Conservation (phyloP, 2,888 invertebrate species). For the Trichacis sp. region DNA sequence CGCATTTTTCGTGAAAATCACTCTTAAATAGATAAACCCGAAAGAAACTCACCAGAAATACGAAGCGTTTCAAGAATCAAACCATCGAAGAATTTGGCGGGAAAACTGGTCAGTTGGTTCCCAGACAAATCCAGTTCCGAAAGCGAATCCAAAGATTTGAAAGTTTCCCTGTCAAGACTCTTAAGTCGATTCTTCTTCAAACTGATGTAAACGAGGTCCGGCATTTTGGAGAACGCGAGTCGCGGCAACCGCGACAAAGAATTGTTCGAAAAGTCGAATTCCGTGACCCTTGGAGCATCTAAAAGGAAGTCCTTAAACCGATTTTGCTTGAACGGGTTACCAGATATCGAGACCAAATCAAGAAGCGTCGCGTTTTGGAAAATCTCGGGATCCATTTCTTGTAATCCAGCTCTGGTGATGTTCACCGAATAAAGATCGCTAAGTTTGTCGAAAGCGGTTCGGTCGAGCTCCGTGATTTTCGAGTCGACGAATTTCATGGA, state of each 20-base stretch:
- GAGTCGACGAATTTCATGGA: conserved; percentile 79
- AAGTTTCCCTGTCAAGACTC: conserved; percentile 73
- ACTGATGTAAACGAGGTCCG: conserved; percentile 77
- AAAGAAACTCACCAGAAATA: conserved; percentile 50
- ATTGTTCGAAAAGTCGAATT: conserved; percentile 80
- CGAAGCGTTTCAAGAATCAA: conserved; percentile 76
- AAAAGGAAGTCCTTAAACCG: conserved; percentile 71
- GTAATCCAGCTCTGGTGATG: conserved; percentile 77
- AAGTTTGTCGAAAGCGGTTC: conserved; percentile 78
- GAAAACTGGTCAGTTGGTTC: conserved; percentile 76
- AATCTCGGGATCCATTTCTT: conserved; percentile 77
- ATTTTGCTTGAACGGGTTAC: conserved; percentile 73
- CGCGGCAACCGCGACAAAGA: conserved; percentile 76
- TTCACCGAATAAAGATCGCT: conserved; percentile 78
- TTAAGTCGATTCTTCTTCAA: conserved; percentile 77
- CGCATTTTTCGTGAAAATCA: too few species aligned
- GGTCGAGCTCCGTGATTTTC: conserved; percentile 76
- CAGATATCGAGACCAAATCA: conserved; percentile 76
- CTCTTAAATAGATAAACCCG: too few species aligned
- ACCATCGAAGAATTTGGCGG: conserved; percentile 75
- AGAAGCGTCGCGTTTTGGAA: conserved; percentile 78
- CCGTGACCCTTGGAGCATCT: conserved; percentile 76
- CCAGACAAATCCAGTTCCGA: conserved; percentile 81
- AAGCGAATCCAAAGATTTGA: conserved; percentile 75
- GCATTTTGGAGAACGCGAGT: conserved; percentile 76